Conservation (phyloP, 2,797 vertebrate genomes). For the Serranus cabrilla region DNA sequence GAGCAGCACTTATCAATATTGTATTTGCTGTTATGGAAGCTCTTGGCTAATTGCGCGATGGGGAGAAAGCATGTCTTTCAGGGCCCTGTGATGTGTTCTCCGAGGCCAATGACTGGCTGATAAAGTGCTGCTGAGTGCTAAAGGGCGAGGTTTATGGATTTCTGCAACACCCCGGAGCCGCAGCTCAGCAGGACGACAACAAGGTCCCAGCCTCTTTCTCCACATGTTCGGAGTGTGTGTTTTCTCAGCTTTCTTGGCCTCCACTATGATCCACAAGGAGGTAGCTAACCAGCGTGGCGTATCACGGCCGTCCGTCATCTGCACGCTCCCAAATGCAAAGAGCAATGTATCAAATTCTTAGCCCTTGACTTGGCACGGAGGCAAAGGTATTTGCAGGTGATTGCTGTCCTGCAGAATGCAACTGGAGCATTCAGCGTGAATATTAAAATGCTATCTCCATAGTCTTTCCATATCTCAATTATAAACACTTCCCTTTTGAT, state of each 20-base stretch:
- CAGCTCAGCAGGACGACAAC: conserved; percentile 27
- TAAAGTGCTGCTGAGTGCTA: conserved; percentile 61
- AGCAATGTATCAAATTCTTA: neutral
- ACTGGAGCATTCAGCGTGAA: conserved; percentile 4
- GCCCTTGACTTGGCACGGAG: neutral
- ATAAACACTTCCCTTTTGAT: conserved; percentile 32
- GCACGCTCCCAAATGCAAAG: conserved; percentile 19
- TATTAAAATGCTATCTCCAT: neutral
- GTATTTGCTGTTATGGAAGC: conserved; percentile 48
- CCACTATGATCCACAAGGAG: neutral
- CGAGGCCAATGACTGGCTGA: conserved; percentile 57
- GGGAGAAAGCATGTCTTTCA: conserved; percentile 29
- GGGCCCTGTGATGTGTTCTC: conserved; percentile 29
- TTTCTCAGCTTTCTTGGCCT: conserved; percentile 39
- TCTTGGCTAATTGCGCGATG: conserved; percentile 49
- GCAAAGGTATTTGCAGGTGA: conserved; percentile 25
- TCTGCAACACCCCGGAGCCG: conserved; percentile 43
- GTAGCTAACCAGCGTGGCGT: conserved; percentile 13
- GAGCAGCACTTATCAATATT: conserved; percentile 62
- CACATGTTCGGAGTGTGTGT: conserved; percentile 26
- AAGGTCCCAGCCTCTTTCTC: conserved; percentile 31
- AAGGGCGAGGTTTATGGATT: conserved; percentile 64
- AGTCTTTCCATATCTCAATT: conserved; percentile 3
- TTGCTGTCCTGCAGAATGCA: conserved; percentile 16
- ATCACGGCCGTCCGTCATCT: conserved; percentile 13